phyloP scores from a whole-genome alignment of 53 echinoderm and acorn worm species.

The Patiria pectinifera region DNA sequence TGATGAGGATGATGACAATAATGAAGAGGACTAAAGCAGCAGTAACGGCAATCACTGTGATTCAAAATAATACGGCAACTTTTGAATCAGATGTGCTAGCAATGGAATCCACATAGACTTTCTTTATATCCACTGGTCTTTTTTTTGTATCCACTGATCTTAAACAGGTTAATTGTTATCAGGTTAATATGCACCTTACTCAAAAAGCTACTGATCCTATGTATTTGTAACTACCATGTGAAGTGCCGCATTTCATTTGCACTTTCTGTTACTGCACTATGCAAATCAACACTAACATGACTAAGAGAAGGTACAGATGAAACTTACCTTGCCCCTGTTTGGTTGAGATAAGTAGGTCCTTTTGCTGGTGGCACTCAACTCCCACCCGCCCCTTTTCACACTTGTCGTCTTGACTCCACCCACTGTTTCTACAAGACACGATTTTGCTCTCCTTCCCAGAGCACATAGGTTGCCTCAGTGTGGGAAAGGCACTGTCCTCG shows the following conservation, averaged over 20 bases:
- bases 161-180: too few relatives aligned
- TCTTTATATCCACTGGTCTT: too few relatives aligned
- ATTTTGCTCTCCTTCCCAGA: constrained; percentile 43
- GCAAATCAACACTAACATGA: background rate
- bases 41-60: background rate
- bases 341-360: background rate
- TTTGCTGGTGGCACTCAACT: constrained; percentile 18
- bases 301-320: background rate
- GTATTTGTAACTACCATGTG: too few relatives aligned
- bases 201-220: too few relatives aligned
- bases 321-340: background rate
- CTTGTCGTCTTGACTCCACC: constrained; percentile 45
- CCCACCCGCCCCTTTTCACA: constrained; percentile 34
- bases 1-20: constrained; percentile 21
- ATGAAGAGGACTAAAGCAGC: background rate
- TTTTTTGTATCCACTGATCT: too few relatives aligned
- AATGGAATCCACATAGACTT: too few relatives aligned
- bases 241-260: too few relatives aligned
- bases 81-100: too few relatives aligned
- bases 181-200: too few relatives aligned
- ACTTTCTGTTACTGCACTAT: too few relatives aligned
- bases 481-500: background rate
- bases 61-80: too few relatives aligned
- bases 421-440: constrained; percentile 34
- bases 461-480: constrained; percentile 26